Base-by-base conservation (phyloP, 2,888 invertebrate genomes). In the Rhabditoides inermis region DNA sequence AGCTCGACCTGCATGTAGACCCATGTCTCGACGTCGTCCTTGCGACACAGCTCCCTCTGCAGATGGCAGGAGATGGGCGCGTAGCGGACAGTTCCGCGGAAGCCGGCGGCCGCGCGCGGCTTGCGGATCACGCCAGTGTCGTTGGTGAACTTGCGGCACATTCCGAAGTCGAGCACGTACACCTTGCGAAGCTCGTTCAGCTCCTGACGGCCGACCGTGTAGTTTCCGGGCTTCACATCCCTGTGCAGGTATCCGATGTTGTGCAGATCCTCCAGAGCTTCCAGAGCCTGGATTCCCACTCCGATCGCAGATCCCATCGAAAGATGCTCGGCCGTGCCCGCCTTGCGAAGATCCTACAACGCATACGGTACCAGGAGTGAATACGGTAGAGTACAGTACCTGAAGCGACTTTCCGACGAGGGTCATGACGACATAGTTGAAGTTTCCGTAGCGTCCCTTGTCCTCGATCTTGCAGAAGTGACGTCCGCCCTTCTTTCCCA, bases 381-480 rank as follows among this genome's bases (percentile, higher is more conserved):
- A 32, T 32, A 10, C 7, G 10, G 32, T n/a, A n/a, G 6, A 48
- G 20, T 50, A 53, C 27, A 65, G n/a, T 37, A 52, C 52, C 39
- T 63, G 54, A 27, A 72, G 58, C 27, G 68, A 72, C 36, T 73
- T 73, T 25, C 72, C 72, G 51, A 73, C 72, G 4, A 72, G 55
- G 10, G 67, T 66, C 68, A 71, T 70, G 12, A 70, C 66, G 32
- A 67, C 70, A 42, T 63, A 71, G 61, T 71, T 69, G 62, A 71
- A 69, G 53, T 51, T 57, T 36, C 58, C 60, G 52, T 50, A 68
- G 35, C 69, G 68, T 27, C 73, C 72, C 50, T 66, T 72, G 58
- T 69, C 72, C 49, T 69, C 62, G 40, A 71, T 71, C 48, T 61
- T 60, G 49, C 72, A 72, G 47, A 72, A 72, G 51, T 72, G 72